Conservation (phyloP, 2,888 invertebrate genomes). For the Melinaea menophilus region DNA sequence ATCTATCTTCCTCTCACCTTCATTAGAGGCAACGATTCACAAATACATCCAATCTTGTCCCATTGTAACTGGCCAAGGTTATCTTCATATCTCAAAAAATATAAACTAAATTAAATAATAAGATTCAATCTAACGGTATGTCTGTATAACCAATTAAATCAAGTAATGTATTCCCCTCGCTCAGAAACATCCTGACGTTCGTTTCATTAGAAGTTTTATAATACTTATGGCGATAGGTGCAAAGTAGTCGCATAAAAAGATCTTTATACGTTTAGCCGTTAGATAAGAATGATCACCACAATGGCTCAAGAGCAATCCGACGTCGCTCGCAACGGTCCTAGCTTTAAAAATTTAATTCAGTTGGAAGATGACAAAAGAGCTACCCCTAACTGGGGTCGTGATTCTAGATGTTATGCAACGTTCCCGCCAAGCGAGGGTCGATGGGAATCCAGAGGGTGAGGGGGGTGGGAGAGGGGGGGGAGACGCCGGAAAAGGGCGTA, state of each 20-base stretch:
- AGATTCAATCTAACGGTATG: conserved; percentile 1
- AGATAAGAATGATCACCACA: conserved; percentile 28
- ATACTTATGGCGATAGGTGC: conserved; percentile 13
- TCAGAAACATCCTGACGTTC: conserved; percentile 22
- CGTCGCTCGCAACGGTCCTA: conserved; percentile 31
- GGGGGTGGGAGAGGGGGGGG: neutral
- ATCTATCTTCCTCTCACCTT: conserved; percentile 10
- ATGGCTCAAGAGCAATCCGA: conserved; percentile 26
- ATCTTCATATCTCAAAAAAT: neutral
- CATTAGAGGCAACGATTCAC: neutral
- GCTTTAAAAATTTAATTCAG: conserved; percentile 31
- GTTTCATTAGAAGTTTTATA: conserved; percentile 26
- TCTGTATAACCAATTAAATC: conserved; percentile 5
- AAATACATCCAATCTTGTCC: conserved; percentile 10
- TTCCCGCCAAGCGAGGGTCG: conserved; percentile 21
- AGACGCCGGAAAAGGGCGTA: conserved; percentile 30
- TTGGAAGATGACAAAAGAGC: conserved; percentile 33
- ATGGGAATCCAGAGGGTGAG: conserved; percentile 12
- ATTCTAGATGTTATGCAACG: conserved; percentile 35
- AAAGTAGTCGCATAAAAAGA: conserved; percentile 20
- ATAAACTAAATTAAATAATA: neutral
- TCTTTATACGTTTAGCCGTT: conserved; percentile 27
- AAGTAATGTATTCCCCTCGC: conserved; percentile 17
- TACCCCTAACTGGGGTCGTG: conserved; percentile 34
- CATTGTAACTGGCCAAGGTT: conserved; percentile 14